Evolutionary conservation across 2,113 vertebrate genomes (phyloP).

Genomic region (Anolis carolinensis): DNA sequence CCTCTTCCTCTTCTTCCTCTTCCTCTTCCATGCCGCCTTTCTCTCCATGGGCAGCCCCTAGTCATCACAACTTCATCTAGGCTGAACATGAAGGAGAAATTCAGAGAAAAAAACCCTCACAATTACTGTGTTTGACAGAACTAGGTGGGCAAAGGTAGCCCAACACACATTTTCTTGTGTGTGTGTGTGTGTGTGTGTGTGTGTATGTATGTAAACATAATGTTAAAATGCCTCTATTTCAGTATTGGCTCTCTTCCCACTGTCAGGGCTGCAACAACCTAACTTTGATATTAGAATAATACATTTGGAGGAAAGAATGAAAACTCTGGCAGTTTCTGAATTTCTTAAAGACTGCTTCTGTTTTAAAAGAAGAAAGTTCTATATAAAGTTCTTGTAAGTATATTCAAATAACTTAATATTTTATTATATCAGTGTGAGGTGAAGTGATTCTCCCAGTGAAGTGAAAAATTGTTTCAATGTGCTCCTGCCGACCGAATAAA

Average conservation of each 20-base stretch:
- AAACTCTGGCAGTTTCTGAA: not conserved
- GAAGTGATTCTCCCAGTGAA: not conserved
- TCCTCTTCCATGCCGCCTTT: no score
- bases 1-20: no score
- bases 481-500: not conserved
- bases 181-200: no score
- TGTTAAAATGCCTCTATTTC: not conserved
- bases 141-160: no score
- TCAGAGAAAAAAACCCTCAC: not conserved
- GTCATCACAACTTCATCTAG: no score
- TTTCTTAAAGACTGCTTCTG: not conserved
- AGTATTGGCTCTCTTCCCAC: not conserved
- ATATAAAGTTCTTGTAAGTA: not conserved
- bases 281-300: not conserved
- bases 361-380: not conserved
- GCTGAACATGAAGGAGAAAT: not conserved
- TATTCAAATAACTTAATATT: conserved; percentile 1
- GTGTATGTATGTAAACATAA: not conserved
- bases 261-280: not conserved
- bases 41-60: no score
- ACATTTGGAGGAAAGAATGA: not conserved
- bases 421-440: not conserved
- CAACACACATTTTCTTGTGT: not conserved
- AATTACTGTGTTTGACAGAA: not conserved
- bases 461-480: conserved; percentile 26